phyloP scores from a whole-genome alignment of 1,140 invertebrate genomes.

The Diplogasteroides magnus region DNA sequence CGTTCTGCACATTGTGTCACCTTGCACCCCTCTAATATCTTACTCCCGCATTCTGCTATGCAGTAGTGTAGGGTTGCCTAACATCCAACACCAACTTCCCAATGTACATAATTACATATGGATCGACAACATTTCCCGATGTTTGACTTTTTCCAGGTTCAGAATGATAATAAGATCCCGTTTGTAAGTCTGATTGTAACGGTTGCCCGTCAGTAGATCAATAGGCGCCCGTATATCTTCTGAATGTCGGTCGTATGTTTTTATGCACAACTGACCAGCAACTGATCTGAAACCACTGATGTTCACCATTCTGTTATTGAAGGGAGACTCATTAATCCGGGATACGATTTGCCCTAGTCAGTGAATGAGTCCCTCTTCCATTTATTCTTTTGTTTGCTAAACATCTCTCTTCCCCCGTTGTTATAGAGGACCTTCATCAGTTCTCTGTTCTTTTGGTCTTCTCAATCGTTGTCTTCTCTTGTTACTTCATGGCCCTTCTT shows the following conservation, averaged over 20 bases:
- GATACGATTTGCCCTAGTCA: too few relatives aligned
- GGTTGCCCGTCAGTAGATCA: not conserved
- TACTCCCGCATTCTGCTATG: not conserved
- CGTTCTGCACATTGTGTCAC: not conserved
- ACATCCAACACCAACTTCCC: not conserved
- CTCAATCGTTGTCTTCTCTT: conserved; percentile 6
- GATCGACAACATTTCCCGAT: not conserved
- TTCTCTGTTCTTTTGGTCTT: conserved; percentile 6
- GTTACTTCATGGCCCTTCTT: not conserved
- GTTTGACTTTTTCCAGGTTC: not conserved
- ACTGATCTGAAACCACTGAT: not conserved
- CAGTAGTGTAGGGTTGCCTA: not conserved
- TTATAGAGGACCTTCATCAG: conserved; percentile 1
- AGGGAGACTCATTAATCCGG: too few relatives aligned
- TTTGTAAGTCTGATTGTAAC: not conserved
- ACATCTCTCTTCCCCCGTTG: conserved; percentile 2
- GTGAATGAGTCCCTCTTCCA: too few relatives aligned
- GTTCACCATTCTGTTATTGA: not conserved
- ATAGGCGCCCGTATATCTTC: not conserved
- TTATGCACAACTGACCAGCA: not conserved
- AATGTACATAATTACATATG: conserved; percentile 11
- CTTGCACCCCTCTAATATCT: not conserved
- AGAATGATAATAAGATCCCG: not conserved
- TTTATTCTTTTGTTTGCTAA: too few relatives aligned
- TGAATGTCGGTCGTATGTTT: not conserved